A percentile compares a stretch with the other conserved stretches of the same genome.
Evolutionary conservation across 2,113 vertebrate genomes (phyloP).

Genomic region (Phalacrocorax carbo): DNA sequence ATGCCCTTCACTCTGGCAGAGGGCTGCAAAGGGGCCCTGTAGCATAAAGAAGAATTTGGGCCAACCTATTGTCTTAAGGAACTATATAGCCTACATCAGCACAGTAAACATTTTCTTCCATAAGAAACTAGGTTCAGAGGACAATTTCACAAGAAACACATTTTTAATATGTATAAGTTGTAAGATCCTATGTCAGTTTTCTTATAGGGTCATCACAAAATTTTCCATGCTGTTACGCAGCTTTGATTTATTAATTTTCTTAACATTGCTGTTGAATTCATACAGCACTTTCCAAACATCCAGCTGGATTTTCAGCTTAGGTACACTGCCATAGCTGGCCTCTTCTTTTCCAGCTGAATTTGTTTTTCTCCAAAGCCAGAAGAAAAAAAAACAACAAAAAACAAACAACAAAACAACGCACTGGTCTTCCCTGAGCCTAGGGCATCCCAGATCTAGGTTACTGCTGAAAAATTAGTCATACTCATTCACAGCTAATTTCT

Average conservation of each 20-base stretch:
- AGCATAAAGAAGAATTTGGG: neutral
- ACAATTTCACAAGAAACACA: neutral
- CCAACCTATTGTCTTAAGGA: neutral
- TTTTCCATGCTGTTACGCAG: neutral
- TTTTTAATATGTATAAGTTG: neutral
- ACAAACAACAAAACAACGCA: neutral
- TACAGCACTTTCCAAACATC: neutral
- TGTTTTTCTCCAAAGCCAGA: neutral
- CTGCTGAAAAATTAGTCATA: neutral
- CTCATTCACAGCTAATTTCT: neutral
- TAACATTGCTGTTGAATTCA: neutral
- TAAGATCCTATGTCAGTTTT: neutral
- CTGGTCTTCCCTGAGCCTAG: neutral
- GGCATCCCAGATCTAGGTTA: neutral
- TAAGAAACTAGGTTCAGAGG: neutral
- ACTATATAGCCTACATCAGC: neutral
- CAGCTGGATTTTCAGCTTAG: neutral
- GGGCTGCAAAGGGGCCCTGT: neutral
- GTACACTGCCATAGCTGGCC: neutral
- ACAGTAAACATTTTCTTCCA: neutral
- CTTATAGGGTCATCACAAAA: neutral
- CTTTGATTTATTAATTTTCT: neutral
- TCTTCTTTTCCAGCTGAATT: neutral
- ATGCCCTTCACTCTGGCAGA: neutral
- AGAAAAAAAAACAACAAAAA: neutral